Conservation (phyloP, 2,888 invertebrate genomes). For the Copidosoma aretas region DNA sequence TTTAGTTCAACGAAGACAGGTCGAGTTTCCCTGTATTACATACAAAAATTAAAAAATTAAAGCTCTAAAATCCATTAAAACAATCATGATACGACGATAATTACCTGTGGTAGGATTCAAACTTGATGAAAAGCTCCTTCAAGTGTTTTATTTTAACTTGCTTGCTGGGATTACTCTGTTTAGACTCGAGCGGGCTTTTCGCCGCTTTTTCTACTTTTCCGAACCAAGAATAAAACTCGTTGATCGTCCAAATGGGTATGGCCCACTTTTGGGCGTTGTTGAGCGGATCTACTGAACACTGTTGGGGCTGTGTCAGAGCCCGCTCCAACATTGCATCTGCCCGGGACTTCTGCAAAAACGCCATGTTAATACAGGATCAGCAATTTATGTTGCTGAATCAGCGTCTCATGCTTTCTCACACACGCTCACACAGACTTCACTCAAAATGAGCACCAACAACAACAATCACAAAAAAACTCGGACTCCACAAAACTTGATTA, state of each 20-base stretch:
- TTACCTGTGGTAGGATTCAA: constrained; percentile 74
- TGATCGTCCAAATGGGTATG: constrained; percentile 67
- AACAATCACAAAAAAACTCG: too few relatives aligned
- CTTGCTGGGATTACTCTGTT: constrained; percentile 48
- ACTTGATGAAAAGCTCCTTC: constrained; percentile 75
- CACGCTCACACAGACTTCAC: too few relatives aligned
- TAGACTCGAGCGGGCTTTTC: constrained; percentile 52
- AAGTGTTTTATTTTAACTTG: constrained; percentile 67
- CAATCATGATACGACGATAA: constrained; percentile 12
- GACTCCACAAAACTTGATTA: not conserved
- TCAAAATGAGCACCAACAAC: too few relatives aligned
- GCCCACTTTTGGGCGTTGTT: constrained; percentile 66
- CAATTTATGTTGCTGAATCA: too few relatives aligned
- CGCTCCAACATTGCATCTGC: constrained; percentile 84
- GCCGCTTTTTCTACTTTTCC: constrained; percentile 72
- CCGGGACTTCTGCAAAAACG: constrained; percentile 66
- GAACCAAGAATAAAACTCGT: constrained; percentile 65
- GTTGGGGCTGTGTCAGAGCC: constrained; percentile 65
- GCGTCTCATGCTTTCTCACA: too few relatives aligned
- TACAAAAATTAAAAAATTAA: too few relatives aligned
- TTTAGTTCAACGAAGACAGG: constrained; percentile 72
- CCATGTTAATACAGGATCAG: not conserved
- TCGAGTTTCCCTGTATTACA: constrained; percentile 64
- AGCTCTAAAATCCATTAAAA: not conserved
- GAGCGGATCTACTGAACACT: constrained; percentile 64